These are phyloP conservation scores for Pectinophora gossypiella DNA, from an alignment of 1,140 invertebrate genomes.

Conservation along the genomic window DNA sequence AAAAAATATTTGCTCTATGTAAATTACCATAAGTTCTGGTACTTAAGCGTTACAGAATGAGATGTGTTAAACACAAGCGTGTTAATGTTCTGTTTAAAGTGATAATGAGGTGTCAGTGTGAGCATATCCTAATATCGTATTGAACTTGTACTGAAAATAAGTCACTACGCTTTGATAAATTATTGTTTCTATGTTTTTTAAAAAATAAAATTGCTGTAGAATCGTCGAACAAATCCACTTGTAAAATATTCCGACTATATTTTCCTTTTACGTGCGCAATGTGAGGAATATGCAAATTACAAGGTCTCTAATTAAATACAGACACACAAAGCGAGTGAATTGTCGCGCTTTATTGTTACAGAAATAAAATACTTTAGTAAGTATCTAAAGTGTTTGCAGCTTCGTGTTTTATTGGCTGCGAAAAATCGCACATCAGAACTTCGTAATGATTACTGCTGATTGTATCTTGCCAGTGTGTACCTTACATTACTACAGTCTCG, in stretches of 20 bases:
- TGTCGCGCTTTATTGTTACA: neutral
- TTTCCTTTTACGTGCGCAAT: neutral
- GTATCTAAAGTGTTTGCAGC: neutral
- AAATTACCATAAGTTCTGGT: constrained; percentile 58
- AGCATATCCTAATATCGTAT: no score
- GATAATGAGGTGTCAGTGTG: no score
- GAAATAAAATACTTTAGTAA: no score
- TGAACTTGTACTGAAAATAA: no score
- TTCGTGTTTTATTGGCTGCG: no score
- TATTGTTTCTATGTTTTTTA: no score
- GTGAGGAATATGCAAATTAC: neutral
- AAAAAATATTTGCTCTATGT: constrained; percentile 62
- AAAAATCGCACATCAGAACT: no score
- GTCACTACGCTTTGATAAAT: no score
- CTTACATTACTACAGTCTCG: neutral
- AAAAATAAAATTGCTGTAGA: no score
- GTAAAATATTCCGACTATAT: neutral
- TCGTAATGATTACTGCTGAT: neutral
- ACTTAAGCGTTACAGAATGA: constrained; percentile 50
- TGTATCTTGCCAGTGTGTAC: constrained; percentile 47
- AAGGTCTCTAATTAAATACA: neutral
- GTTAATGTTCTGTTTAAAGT: constrained; percentile 55
- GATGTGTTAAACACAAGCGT: constrained; percentile 66
- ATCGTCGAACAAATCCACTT: no score
- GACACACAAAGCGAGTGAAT: neutral